A percentile compares a stretch with the other conserved stretches of the same genome.
Evolutionary conservation across 2,888 invertebrate species (phyloP).

Genomic region (Hyalella azteca): DNA sequence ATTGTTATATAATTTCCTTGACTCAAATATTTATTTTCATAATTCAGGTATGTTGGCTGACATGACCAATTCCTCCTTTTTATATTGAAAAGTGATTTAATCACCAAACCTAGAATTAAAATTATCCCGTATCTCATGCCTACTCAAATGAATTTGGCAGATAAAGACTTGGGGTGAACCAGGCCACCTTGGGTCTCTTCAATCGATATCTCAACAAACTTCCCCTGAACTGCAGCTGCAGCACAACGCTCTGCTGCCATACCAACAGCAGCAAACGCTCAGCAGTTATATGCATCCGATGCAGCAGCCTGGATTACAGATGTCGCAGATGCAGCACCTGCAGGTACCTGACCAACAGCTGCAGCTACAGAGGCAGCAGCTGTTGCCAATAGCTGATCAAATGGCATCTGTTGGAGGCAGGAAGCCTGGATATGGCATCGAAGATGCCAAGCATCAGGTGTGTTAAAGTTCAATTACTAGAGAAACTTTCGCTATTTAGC

Average conservation of each 20-base stretch:
- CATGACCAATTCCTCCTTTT: too few species aligned
- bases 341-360: constrained; percentile 6
- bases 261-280: constrained; percentile 14
- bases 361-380: constrained; percentile 8
- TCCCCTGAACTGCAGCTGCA: neutral
- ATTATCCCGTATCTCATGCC: too few species aligned
- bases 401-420: constrained; percentile 20
- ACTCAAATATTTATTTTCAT: too few species aligned
- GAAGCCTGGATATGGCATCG: neutral
- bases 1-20: too few species aligned
- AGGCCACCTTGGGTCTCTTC: neutral
- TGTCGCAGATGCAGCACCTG: neutral
- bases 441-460: neutral
- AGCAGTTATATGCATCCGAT: neutral
- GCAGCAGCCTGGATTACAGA: neutral
- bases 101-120: too few species aligned
- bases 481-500: too few species aligned
- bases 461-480: too few species aligned
- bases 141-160: too few species aligned
- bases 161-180: neutral
- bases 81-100: too few species aligned
- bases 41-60: too few species aligned
- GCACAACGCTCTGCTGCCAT: constrained; percentile 7
- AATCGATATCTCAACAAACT: neutral
- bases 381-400: constrained; percentile 8